These are phyloP conservation scores for Aurelia coerulea DNA, from an alignment of 30 jellyfish, hydroid and myxozoan species.

Conservation along the genomic window DNA sequence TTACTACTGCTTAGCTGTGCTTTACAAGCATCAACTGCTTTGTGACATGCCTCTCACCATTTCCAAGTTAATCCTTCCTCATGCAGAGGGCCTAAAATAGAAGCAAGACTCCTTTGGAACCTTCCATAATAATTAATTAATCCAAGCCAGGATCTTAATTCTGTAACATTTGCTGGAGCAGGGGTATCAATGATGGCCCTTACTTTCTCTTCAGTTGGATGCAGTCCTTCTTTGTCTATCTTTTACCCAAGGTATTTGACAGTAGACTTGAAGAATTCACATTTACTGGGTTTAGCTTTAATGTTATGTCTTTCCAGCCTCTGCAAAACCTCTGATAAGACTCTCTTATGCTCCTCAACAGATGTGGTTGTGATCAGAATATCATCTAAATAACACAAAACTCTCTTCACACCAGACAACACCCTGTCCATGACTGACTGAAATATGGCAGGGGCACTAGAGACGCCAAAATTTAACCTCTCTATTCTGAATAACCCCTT, in stretches of 20 bases:
- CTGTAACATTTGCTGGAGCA: slow-evolving; percentile 21
- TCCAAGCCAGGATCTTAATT: too few species aligned
- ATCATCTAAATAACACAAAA: too few species aligned
- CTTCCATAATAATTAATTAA: too few species aligned
- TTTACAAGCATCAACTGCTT: background rate
- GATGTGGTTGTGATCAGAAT: too few species aligned
- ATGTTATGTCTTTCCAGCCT: too few species aligned
- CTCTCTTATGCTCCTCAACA: too few species aligned
- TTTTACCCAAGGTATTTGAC: slow-evolving; percentile 26
- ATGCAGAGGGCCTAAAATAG: background rate
- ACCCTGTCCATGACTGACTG: slow-evolving; percentile 40
- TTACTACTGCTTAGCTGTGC: background rate
- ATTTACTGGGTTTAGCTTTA: too few species aligned
- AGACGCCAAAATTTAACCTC: slow-evolving; percentile 60
- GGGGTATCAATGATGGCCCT: slow-evolving; percentile 51
- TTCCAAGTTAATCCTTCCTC: slow-evolving; percentile 25
- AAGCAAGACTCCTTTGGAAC: too few species aligned
- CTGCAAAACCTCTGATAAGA: too few species aligned
- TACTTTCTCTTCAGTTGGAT: background rate
- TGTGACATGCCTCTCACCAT: slow-evolving; percentile 24
- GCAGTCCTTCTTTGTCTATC: slow-evolving; percentile 47
- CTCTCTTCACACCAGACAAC: too few species aligned
- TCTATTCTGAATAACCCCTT: background rate
- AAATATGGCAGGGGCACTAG: slow-evolving; percentile 64
- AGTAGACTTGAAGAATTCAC: too few species aligned